Evolutionary conservation across 2,797 vertebrate genomes (phyloP), one percentile per base, ranked within the genome.

Genomic region (Neostethus bicornis): DNA sequence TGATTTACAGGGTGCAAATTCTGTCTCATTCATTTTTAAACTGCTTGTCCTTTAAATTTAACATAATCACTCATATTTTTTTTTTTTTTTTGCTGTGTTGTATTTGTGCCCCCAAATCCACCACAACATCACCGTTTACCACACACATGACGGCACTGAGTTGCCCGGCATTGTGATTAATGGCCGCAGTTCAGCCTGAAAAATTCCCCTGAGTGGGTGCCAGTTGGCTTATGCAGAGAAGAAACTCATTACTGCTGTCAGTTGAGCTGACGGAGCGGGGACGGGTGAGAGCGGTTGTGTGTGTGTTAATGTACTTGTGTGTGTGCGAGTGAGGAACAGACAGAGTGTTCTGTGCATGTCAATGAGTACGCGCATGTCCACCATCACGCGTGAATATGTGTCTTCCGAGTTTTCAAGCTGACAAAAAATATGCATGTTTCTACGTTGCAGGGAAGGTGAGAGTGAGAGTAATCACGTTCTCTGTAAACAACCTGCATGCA

Each of bases 151-250:
- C 89, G 85, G 85, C 87, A 90, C 80, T 29, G 77, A 70, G 88
- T 92, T 92, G 90, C 91, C 91, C 84, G 79, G 80, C 91, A 92
- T 94, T 93, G 92, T 92, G 91, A 93, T 93, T 93, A 93, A 94
- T 90, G 91, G 91, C 87, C 75, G 63, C 92, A 93, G 92, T 93
- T 93, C 93, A 93, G 90, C 84, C 90, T 87, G 86, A 89, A 90
- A 91, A 90, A 92, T 93, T 91, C 92, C 90, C 89, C 90, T 94
- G 94, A 93, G 89, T 87, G 54, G 57, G 81, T 91, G 93, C 94
- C 93, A 94, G 92, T 91, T 92, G 91, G 89, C 88, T 89, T 80
- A 87, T 86, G 72, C 85, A 79, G 90, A 86, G 84, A 90, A 90
- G 92, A 93, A 94, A 90, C 91, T 92, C 84, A 90, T 91, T 93